Conservation (phyloP, 1,140 invertebrate species). For the Cyclina sinensis region DNA sequence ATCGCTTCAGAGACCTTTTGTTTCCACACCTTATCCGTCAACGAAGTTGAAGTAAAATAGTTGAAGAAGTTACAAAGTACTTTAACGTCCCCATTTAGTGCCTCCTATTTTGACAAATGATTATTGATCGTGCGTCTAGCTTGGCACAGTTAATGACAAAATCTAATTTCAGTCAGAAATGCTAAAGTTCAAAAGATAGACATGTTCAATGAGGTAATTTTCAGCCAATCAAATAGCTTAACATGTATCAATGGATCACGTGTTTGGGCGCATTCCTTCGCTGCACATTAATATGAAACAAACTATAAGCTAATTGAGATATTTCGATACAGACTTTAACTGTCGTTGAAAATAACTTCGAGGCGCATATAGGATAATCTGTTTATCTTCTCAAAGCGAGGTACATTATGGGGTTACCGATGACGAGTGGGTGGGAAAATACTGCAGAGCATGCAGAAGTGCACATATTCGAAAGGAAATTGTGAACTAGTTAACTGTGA, state of each 20-base stretch:
- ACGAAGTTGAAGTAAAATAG: no score
- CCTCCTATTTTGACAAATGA: slow-evolving; percentile 1
- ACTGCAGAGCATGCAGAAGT: no score
- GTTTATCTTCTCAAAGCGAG: slow-evolving; percentile 7
- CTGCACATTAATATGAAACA: neutral
- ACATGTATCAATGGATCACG: slow-evolving; percentile 8
- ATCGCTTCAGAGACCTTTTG: no score
- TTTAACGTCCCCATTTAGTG: neutral
- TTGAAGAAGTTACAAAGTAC: no score
- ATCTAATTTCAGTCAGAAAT: slow-evolving; percentile 9
- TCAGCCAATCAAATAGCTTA: slow-evolving; percentile 2
- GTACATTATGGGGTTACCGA: neutral
- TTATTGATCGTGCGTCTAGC: slow-evolving; percentile 20
- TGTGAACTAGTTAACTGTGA: no score
- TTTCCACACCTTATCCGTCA: no score
- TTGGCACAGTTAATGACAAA: neutral
- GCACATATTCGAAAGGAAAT: no score
- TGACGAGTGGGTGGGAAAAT: neutral
- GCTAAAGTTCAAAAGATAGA: slow-evolving; percentile 44
- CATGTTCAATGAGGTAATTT: slow-evolving; percentile 25
- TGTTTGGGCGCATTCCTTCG: slow-evolving; percentile 38
- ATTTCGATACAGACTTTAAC: slow-evolving; percentile 26
- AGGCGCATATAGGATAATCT: neutral
- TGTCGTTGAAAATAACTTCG: slow-evolving; percentile 31
- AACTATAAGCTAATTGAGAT: neutral